These are phyloP conservation scores for Cyaniris semiargus DNA, from an alignment of 2,888 invertebrate genomes.

Conservation along the genomic window DNA sequence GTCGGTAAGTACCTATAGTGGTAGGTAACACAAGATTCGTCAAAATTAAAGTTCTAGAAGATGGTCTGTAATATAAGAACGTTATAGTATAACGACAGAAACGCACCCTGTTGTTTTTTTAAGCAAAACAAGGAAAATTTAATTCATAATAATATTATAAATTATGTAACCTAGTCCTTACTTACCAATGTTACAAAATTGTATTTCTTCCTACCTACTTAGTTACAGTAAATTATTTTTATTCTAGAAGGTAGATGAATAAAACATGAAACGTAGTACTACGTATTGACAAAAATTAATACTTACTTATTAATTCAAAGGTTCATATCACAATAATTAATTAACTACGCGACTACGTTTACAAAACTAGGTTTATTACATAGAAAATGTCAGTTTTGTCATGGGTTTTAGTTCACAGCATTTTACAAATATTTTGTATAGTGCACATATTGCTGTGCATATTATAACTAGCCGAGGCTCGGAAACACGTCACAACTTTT, in stretches of 20 bases:
- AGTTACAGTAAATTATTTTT: not conserved
- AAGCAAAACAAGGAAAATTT: too few relatives aligned
- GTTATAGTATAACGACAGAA: too few relatives aligned
- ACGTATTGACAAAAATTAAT: constrained; percentile 1
- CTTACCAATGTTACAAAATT: too few relatives aligned
- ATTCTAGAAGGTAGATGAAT: not conserved
- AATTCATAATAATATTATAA: too few relatives aligned
- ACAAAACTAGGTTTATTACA: constrained; percentile 37
- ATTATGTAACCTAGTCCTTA: too few relatives aligned
- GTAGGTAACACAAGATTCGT: too few relatives aligned
- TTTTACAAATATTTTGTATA: constrained; percentile 31
- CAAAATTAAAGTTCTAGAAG: too few relatives aligned
- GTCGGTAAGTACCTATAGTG: too few relatives aligned
- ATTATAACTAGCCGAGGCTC: constrained; percentile 39
- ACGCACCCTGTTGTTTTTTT: too few relatives aligned
- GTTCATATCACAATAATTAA: constrained; percentile 40
- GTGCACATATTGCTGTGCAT: constrained; percentile 37
- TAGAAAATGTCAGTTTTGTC: constrained; percentile 23
- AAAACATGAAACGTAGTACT: constrained; percentile 5
- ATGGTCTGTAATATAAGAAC: too few relatives aligned
- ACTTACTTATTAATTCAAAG: constrained; percentile 25
- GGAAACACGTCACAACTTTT: constrained; percentile 39
- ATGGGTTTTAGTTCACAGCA: constrained; percentile 19
- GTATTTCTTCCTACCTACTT: too few relatives aligned
- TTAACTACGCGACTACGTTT: constrained; percentile 19